phyloP scores from a whole-genome alignment of 2,888 invertebrate genomes.

The Caenorhabditis zanzibari region DNA sequence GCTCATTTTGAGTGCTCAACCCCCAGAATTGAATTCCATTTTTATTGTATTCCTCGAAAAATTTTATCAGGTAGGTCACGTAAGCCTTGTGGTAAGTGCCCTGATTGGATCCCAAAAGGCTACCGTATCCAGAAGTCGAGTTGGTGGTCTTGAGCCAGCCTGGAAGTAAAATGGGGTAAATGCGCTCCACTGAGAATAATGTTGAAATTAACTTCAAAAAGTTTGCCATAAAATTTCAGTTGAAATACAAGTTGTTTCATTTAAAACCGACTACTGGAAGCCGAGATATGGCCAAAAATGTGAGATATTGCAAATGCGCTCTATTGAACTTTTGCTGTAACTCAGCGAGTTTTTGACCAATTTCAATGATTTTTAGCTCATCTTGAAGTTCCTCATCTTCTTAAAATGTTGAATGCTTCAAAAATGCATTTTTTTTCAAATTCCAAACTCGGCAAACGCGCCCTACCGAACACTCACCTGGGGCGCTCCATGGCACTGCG shows the following conservation, averaged over 20 bases:
- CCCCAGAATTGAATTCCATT: constrained; percentile 89
- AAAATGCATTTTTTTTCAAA: not conserved
- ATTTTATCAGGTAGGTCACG: constrained; percentile 85
- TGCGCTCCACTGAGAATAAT: too few relatives aligned
- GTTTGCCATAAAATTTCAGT: not conserved
- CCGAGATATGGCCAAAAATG: not conserved
- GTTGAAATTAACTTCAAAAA: not conserved
- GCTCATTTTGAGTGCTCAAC: constrained; percentile 92
- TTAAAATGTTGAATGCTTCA: too few relatives aligned
- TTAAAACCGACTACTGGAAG: not conserved
- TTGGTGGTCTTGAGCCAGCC: constrained; percentile 65
- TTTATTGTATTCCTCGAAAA: constrained; percentile 89
- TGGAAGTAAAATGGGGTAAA: not conserved
- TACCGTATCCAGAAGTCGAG: constrained; percentile 42
- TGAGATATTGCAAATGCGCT: constrained; percentile 4
- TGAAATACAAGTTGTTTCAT: not conserved
- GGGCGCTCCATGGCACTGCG: constrained; percentile 60
- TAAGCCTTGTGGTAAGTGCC: constrained; percentile 57
- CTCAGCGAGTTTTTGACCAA: not conserved
- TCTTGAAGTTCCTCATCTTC: not conserved
- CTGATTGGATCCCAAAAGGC: constrained; percentile 28
- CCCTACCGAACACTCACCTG: constrained; percentile 21
- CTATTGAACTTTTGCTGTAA: constrained; percentile 4
- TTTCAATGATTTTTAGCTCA: not conserved
- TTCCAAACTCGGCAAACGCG: not conserved